Conservation (phyloP, 2,888 invertebrate species). For the Cephus nigrinus region DNA sequence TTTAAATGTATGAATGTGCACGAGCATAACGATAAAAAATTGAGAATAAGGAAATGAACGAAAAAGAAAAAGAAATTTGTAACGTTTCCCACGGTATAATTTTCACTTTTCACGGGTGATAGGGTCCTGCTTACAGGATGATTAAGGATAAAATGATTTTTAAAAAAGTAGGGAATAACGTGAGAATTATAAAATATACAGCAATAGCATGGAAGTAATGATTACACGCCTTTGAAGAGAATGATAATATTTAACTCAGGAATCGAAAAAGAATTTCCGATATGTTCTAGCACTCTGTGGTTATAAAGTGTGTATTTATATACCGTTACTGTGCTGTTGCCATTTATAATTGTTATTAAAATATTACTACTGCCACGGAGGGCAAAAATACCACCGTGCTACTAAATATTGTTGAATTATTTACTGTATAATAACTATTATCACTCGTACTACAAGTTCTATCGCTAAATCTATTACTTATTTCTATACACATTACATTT, state of each 20-base stretch:
- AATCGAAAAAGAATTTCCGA: neutral
- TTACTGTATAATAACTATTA: neutral
- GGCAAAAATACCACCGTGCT: neutral
- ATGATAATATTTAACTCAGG: neutral
- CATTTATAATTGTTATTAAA: neutral
- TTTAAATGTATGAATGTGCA: slow-evolving; percentile 13
- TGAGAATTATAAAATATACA: neutral
- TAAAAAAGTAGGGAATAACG: neutral
- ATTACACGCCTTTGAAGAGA: neutral
- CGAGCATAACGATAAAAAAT: slow-evolving; percentile 10
- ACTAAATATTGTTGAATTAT: neutral
- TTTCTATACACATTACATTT: neutral
- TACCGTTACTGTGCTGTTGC: neutral
- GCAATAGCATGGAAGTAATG: neutral
- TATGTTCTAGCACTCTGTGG: neutral
- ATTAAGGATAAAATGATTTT: neutral
- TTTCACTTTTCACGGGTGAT: neutral
- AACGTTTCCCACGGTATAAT: neutral
- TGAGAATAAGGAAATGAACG: slow-evolving; percentile 18
- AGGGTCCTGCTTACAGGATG: neutral
- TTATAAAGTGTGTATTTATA: neutral
- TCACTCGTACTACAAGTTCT: neutral
- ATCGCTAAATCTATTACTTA: neutral
- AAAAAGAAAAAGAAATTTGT: slow-evolving; percentile 7
- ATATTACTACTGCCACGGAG: neutral